A percentile compares a stretch with the other conserved stretches of the same genome.
Evolutionary conservation across 2,113 vertebrate species (phyloP).

Genomic region (Seriola rivoliana): DNA sequence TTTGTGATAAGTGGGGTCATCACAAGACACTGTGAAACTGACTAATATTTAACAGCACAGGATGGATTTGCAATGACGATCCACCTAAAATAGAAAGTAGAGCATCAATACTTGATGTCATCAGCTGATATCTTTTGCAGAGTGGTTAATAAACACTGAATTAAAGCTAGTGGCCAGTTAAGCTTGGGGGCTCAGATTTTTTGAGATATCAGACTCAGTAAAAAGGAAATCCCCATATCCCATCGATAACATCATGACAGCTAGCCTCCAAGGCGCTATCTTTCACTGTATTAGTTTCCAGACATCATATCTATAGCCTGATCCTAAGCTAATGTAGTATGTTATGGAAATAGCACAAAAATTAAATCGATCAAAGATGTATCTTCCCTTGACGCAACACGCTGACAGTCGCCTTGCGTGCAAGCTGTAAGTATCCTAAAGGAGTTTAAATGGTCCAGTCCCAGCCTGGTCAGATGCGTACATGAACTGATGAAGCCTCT

Average conservation of each 20-base stretch:
- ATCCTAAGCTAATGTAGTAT: not conserved
- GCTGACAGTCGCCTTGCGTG: not conserved
- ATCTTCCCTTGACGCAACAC: not conserved
- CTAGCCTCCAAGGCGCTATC: not conserved
- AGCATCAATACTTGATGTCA: not conserved
- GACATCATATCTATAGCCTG: not conserved
- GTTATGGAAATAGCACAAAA: not conserved
- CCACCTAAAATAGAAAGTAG: too few relatives aligned
- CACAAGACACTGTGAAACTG: not conserved
- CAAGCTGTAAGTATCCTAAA: not conserved
- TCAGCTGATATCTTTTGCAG: not conserved
- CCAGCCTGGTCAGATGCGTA: too few relatives aligned
- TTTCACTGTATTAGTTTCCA: not conserved
- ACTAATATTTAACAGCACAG: not conserved
- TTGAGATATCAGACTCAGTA: not conserved
- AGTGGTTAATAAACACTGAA: not conserved
- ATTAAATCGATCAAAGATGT: not conserved
- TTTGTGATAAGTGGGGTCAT: not conserved
- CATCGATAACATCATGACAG: not conserved
- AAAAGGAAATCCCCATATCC: not conserved
- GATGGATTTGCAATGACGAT: not conserved
- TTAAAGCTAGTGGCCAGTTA: not conserved
- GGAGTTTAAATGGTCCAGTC: too few relatives aligned
- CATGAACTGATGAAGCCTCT: too few relatives aligned
- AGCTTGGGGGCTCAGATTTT: not conserved